Conservation (phyloP, 2,113 vertebrate genomes). For the Pholis gunnellus region DNA sequence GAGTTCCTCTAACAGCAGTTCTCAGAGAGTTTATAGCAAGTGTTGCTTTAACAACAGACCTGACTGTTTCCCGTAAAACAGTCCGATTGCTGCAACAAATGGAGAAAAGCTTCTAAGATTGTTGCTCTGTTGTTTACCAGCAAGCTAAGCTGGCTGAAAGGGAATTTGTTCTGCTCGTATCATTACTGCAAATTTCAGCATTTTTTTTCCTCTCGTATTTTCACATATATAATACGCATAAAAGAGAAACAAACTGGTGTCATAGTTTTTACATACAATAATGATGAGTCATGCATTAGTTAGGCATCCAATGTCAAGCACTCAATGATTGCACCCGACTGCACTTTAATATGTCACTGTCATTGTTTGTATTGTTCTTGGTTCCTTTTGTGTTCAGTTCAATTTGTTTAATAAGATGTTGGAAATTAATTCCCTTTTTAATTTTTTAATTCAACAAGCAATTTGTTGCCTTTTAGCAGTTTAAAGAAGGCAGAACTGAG, state of each 20-base stretch:
- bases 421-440: background rate
- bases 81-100: background rate
- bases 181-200: background rate
- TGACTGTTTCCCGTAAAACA: background rate
- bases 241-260: background rate
- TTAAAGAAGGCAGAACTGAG: background rate
- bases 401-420: background rate
- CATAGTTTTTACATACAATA: background rate
- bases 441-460: background rate
- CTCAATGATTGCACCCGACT: background rate
- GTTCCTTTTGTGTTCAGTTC: background rate
- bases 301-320: background rate
- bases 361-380: background rate
- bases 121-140: background rate
- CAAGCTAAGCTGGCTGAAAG: background rate
- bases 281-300: background rate
- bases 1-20: background rate
- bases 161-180: background rate
- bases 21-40: background rate
- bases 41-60: background rate
- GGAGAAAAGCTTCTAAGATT: background rate
- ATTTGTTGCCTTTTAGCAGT: background rate
- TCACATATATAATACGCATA: background rate
- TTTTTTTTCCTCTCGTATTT: background rate
- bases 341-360: background rate